Evolutionary conservation across 2,797 vertebrate species (phyloP).

Genomic region (Scarus forsteni): DNA sequence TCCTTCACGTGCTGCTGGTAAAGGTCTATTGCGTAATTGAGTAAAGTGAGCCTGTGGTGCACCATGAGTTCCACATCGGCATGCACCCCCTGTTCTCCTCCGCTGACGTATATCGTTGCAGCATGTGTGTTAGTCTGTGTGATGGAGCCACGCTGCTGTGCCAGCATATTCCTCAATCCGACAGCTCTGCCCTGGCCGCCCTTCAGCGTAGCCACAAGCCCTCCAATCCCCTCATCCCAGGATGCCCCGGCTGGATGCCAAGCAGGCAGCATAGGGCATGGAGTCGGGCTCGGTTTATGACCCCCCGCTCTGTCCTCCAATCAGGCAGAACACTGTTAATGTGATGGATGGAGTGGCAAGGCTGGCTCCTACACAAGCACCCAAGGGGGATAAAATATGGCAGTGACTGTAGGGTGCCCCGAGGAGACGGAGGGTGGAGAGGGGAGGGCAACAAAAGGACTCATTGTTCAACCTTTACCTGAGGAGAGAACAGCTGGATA

Average conservation of each 20-base stretch:
- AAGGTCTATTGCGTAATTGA: slow-evolving; percentile 72
- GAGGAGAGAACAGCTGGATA: slow-evolving; percentile 9
- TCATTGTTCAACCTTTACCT: slow-evolving; percentile 36
- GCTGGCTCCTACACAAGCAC: slow-evolving; percentile 40
- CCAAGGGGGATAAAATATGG: slow-evolving; percentile 54
- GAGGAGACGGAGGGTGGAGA: slow-evolving; percentile 20
- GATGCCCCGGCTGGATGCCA: slow-evolving; percentile 57
- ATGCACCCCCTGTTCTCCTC: slow-evolving; percentile 33
- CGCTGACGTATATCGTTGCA: slow-evolving; percentile 37
- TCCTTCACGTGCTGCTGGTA: slow-evolving; percentile 65
- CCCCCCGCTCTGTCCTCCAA: slow-evolving; percentile 54
- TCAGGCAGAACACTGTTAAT: slow-evolving; percentile 60
- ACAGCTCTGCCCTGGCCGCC: slow-evolving; percentile 48
- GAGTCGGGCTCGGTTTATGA: slow-evolving; percentile 57
- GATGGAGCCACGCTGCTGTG: slow-evolving; percentile 66
- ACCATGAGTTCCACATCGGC: slow-evolving; percentile 49
- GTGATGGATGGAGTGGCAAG: slow-evolving; percentile 65
- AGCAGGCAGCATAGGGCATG: slow-evolving; percentile 50
- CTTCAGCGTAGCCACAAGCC: slow-evolving; percentile 54
- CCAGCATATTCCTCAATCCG: slow-evolving; percentile 77
- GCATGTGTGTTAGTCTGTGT: slow-evolving; percentile 47
- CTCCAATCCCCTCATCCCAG: slow-evolving; percentile 50
- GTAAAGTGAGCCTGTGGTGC: slow-evolving; percentile 40
- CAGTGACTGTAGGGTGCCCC: not conserved
- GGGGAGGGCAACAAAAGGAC: slow-evolving; percentile 53